phyloP scores from a whole-genome alignment of 2,113 vertebrate species.

The Baryphthengus martii region DNA sequence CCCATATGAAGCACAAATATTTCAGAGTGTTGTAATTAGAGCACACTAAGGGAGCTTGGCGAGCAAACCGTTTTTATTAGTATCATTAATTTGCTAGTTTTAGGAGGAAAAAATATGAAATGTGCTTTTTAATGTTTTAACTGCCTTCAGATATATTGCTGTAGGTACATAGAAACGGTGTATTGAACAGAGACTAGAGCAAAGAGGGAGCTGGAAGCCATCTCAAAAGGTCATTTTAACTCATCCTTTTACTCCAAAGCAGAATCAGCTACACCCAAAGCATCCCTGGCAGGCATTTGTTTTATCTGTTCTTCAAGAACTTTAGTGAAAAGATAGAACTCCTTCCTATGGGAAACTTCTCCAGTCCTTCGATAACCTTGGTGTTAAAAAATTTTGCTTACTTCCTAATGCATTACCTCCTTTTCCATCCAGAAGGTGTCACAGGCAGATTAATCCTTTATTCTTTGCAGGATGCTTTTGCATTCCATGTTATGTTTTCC shows the following conservation, averaged over 20 bases:
- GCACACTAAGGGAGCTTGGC: neutral
- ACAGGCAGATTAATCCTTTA: neutral
- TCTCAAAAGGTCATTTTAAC: constrained; percentile 8
- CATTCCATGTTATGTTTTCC: neutral
- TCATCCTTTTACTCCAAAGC: neutral
- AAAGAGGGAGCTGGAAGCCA: neutral
- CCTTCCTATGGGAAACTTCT: neutral
- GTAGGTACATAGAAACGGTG: neutral
- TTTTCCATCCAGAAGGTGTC: neutral
- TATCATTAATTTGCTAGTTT: constrained; percentile 41
- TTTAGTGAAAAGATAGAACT: neutral
- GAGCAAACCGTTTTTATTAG: constrained; percentile 34
- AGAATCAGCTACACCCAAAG: neutral
- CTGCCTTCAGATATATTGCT: neutral
- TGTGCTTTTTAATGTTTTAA: neutral
- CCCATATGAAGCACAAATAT: constrained; percentile 28
- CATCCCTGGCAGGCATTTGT: neutral
- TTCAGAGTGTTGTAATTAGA: constrained; percentile 46
- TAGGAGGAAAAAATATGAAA: neutral
- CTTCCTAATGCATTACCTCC: neutral
- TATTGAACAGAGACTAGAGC: neutral
- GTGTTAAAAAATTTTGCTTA: neutral
- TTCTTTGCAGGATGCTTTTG: neutral
- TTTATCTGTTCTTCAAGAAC: neutral
- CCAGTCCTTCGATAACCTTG: neutral